These are phyloP conservation scores for Charadrius vociferus DNA, from an alignment of 2,113 vertebrate species.

Conservation along the genomic window DNA sequence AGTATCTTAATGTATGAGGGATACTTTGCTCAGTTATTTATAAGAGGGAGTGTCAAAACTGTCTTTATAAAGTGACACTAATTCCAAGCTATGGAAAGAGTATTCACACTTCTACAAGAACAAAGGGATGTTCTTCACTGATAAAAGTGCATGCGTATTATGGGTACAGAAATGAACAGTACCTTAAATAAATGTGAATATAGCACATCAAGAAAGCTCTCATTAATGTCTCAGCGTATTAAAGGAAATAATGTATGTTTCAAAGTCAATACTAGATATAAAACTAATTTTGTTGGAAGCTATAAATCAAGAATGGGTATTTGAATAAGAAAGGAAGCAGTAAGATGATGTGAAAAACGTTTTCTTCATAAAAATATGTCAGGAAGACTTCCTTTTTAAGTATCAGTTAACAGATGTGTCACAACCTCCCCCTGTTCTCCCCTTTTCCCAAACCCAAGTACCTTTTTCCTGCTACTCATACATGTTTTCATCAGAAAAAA, in stretches of 20 bases:
- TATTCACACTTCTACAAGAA: constrained; percentile 20
- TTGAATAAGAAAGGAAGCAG: not conserved
- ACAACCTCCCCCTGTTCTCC: not conserved
- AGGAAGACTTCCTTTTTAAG: not conserved
- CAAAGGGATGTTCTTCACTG: constrained; percentile 24
- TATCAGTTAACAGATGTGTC: not conserved
- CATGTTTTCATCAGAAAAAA: not conserved
- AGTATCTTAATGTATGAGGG: not conserved
- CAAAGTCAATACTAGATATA: not conserved
- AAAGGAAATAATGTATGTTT: not conserved
- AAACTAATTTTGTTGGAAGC: not conserved
- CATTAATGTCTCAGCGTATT: not conserved
- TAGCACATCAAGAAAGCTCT: not conserved
- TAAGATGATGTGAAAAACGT: not conserved
- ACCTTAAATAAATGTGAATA: not conserved
- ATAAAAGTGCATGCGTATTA: not conserved
- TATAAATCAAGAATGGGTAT: not conserved
- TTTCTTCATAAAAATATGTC: not conserved
- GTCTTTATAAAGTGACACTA: not conserved
- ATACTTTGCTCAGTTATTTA: not conserved
- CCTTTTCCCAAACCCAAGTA: not conserved
- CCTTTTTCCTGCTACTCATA: not conserved
- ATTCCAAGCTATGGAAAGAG: not conserved
- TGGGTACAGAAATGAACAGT: not conserved
- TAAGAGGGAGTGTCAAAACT: not conserved